Evolutionary conservation across 2,888 invertebrate species (phyloP), one percentile per base, ranked within the genome.

Genomic region (Drosophila peninsularis): DNA sequence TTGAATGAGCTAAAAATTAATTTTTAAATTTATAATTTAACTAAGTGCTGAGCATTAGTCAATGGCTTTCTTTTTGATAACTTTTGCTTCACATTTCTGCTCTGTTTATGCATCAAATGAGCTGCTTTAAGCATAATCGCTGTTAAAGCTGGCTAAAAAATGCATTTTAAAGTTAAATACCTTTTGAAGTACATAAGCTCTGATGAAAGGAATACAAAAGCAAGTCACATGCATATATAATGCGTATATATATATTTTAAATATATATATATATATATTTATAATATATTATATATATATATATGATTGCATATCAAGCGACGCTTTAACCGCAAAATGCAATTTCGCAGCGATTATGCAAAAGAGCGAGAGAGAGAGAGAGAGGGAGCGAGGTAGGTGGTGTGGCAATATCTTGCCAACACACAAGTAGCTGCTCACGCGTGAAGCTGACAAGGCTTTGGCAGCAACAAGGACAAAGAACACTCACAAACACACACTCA

Each of bases 321-420:
- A 17, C 17, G 52, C 67, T 76, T 82, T 66, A 74, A 34, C 84
- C 79, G 45, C 78, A 80, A 78, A 80, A 84, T 80, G 77, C 82
- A 83, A 80, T 80, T 80, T 79, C 60, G 54, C 65, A 62, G 64
- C 63, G 70, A 75, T 71, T 61, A 71, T 77, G 44, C 45, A 44
- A 47, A 30, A 30, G 53, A 65, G 57, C 5, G 21, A 24, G 36
- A 24, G n/a, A 1, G 30, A 11, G 49, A 13, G 49, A 19, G 49
- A 0, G 50, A n/a, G 24, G 11, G 37, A 24, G 36, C 0, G 24
- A 37, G n/a, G n/a, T 17, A 27, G 27, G 10, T 27, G 37, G 52
- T 66, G 52, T 47, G 42, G 66, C 81, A 56, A 73, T 67, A 71
- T 67, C 82, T 61, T 71, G 71, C 58, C 63, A 57, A 66, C 62